Evolutionary conservation across 2,113 vertebrate genomes (phyloP).

Genomic region (Maccullochella peelii): DNA sequence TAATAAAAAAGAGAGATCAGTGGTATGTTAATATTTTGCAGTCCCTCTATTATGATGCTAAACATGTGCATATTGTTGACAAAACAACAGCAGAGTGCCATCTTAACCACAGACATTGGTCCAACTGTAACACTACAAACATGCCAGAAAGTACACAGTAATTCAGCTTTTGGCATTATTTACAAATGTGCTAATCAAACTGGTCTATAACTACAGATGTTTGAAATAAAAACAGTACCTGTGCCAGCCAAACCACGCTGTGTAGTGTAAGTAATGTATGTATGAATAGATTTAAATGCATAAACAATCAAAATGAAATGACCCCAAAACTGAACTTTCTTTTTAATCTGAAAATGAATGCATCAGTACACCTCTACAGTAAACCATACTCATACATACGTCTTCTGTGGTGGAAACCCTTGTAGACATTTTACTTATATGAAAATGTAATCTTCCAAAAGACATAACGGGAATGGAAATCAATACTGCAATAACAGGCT

Average conservation of each 20-base stretch:
- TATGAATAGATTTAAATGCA: constrained; percentile 9
- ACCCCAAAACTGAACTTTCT: background rate
- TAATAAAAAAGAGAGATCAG: background rate
- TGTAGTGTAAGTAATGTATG: background rate
- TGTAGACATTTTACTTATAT: constrained; percentile 74
- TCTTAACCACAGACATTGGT: background rate
- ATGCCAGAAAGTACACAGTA: background rate
- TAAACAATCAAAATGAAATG: constrained; percentile 6
- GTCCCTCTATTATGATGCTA: background rate
- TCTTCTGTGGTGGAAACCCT: constrained; percentile 36
- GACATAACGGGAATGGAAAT: constrained; percentile 74
- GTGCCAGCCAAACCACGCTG: background rate
- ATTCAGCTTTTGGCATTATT: background rate
- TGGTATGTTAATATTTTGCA: background rate
- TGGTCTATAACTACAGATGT: background rate
- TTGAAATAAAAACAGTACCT: background rate
- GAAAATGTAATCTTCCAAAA: constrained; percentile 80
- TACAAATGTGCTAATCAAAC: background rate
- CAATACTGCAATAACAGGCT: constrained; percentile 76
- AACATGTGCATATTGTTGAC: constrained; percentile 1
- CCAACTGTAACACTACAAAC: background rate
- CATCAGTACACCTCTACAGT: constrained; percentile 8
- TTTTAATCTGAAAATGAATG: constrained; percentile 33
- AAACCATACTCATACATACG: background rate
- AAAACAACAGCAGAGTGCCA: background rate